A percentile compares a stretch with the other conserved stretches of the same genome.
Evolutionary conservation across 1,140 invertebrate genomes (phyloP).

Genomic region (Globodera ellingtonae): DNA sequence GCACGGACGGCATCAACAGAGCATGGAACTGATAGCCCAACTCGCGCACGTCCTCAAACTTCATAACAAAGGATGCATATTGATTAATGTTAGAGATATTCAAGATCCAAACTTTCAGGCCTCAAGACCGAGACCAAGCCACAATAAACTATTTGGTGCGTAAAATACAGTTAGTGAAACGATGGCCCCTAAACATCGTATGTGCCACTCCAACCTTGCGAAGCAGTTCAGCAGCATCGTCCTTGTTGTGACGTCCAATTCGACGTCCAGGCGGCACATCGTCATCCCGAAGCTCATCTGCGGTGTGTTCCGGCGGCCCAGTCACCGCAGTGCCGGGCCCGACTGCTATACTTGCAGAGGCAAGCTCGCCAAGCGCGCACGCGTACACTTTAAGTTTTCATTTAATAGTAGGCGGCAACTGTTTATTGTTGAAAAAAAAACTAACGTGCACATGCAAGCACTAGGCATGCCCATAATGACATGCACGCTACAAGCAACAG

Average conservation of each 20-base stretch:
- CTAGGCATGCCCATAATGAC: background rate
- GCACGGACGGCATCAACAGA: background rate
- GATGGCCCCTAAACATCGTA: too few relatives aligned
- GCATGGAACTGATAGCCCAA: conserved; percentile 18
- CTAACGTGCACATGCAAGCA: background rate
- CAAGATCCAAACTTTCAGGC: too few relatives aligned
- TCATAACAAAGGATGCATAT: too few relatives aligned
- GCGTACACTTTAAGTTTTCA: background rate
- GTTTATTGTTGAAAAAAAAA: background rate
- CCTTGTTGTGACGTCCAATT: background rate
- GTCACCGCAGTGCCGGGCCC: too few relatives aligned
- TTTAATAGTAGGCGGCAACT: too few relatives aligned
- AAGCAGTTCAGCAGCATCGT: background rate
- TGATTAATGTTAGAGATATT: too few relatives aligned
- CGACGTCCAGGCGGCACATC: background rate
- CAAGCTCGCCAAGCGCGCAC: background rate
- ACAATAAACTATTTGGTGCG: too few relatives aligned
- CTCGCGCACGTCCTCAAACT: conserved; percentile 21
- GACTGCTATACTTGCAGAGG: background rate
- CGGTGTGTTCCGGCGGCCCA: background rate
- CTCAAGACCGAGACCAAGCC: too few relatives aligned
- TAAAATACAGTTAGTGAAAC: too few relatives aligned
- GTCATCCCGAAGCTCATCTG: background rate
- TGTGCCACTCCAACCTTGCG: background rate
- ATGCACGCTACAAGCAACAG: background rate